Conservation (phyloP, 1,140 invertebrate species). For the Plodia interpunctella region DNA sequence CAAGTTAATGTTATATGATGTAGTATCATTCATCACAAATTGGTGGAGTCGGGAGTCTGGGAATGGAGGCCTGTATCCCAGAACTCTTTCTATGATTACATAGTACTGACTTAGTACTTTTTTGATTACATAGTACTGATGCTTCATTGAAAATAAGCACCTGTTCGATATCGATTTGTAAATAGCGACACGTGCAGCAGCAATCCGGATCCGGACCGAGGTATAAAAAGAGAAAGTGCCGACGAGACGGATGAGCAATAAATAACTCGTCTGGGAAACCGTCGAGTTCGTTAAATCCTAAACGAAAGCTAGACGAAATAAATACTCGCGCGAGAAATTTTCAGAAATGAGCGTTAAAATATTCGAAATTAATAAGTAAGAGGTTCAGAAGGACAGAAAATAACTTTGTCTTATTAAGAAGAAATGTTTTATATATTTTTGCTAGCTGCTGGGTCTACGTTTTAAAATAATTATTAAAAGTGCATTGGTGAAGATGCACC, state of each 20-base stretch:
- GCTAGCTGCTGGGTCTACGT: too few relatives aligned
- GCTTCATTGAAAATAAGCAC: not conserved
- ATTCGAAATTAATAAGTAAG: not conserved
- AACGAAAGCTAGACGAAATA: not conserved
- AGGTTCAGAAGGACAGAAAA: too few relatives aligned
- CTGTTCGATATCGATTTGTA: not conserved
- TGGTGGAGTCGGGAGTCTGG: too few relatives aligned
- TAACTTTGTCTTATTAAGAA: too few relatives aligned
- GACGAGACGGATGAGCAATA: not conserved
- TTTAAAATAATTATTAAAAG: too few relatives aligned
- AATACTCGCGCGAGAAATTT: not conserved
- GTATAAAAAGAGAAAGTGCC: not conserved
- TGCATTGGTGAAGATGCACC: too few relatives aligned
- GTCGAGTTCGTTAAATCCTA: not conserved
- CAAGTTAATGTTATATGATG: too few relatives aligned
- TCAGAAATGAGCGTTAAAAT: not conserved
- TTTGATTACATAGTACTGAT: not conserved
- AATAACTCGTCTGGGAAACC: not conserved
- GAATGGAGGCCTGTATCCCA: too few relatives aligned
- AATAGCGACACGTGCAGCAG: not conserved
- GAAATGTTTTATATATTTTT: too few relatives aligned
- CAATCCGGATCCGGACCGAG: not conserved
- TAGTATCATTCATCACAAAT: too few relatives aligned
- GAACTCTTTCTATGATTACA: too few relatives aligned
- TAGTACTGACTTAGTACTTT: too few relatives aligned